phyloP scores from a whole-genome alignment of 2,113 vertebrate species.

The Candoia aspera region DNA sequence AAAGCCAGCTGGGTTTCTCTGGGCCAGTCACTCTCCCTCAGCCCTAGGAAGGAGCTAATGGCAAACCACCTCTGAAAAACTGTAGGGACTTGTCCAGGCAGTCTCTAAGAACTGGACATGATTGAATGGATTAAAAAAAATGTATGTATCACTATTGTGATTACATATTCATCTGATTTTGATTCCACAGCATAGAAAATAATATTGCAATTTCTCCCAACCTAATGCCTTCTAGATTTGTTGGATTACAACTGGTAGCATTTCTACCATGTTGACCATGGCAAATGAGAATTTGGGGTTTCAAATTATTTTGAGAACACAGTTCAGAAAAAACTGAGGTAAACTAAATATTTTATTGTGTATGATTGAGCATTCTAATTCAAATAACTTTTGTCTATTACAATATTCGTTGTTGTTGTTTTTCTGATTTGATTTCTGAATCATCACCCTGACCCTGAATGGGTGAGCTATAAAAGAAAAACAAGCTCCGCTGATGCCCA shows the following conservation, averaged over 20 bases:
- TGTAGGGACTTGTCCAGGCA: too few species aligned
- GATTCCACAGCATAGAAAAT: not conserved
- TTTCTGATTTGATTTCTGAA: not conserved
- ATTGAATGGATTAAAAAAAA: too few species aligned
- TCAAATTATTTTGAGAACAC: not conserved
- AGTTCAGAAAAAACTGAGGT: not conserved
- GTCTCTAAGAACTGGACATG: too few species aligned
- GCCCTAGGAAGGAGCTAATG: too few species aligned
- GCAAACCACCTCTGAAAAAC: too few species aligned
- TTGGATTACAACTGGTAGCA: not conserved
- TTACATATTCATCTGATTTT: not conserved
- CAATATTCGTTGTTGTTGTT: not conserved
- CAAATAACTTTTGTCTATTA: not conserved
- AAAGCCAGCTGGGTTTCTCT: too few species aligned
- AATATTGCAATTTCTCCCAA: not conserved
- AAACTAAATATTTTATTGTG: not conserved
- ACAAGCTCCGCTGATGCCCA: not conserved
- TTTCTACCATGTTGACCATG: not conserved
- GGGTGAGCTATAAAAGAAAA: not conserved
- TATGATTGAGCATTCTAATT: not conserved
- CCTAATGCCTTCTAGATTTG: not conserved
- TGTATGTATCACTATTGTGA: not conserved
- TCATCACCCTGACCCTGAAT: not conserved
- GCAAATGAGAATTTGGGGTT: not conserved
- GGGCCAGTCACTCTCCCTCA: too few species aligned